Conservation (phyloP, 2,113 vertebrate genomes). For the Jacana jacana region DNA sequence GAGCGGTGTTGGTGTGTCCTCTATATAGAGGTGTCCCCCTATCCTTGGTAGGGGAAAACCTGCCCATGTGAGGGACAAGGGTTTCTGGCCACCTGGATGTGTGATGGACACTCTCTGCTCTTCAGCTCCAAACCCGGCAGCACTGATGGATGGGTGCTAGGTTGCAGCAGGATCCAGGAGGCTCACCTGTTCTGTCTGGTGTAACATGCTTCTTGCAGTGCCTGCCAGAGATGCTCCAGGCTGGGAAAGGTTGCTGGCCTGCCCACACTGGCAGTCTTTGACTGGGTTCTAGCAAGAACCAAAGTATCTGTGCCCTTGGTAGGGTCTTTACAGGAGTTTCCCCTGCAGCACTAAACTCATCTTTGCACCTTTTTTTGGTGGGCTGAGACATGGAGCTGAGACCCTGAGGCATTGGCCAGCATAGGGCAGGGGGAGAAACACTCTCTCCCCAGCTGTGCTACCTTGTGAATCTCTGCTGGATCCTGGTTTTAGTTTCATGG, state of each 20-base stretch:
- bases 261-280: fast-evolving
- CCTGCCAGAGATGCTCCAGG: background rate
- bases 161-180: background rate
- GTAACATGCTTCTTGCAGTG: fast-evolving
- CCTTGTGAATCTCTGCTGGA: fast-evolving
- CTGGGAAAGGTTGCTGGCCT: background rate
- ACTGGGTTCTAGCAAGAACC: background rate
- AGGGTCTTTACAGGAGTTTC: background rate
- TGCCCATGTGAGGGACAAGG: background rate
- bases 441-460: no score
- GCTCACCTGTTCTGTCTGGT: background rate
- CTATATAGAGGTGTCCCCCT: no score
- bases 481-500: background rate
- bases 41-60: background rate
- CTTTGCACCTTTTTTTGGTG: background rate
- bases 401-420: background rate
- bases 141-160: background rate
- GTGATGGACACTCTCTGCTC: background rate
- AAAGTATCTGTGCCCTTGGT: background rate
- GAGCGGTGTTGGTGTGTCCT: no score
- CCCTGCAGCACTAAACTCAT: background rate
- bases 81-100: background rate
- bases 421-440: background rate
- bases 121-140: background rate
- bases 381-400: fast-evolving